phyloP scores from a whole-genome alignment of 2,888 invertebrate species.

The Venusia cambrica region DNA sequence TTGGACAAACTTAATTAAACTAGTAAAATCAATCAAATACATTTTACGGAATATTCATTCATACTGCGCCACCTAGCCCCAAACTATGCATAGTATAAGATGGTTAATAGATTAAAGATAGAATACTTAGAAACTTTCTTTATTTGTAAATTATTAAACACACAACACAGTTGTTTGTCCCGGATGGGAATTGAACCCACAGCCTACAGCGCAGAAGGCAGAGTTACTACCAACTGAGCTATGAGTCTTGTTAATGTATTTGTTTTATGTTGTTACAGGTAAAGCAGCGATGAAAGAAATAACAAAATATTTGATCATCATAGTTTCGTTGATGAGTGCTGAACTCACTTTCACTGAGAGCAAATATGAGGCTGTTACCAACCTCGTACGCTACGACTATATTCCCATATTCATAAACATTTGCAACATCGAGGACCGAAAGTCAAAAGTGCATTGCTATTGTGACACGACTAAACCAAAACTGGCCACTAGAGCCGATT shows the following conservation, averaged over 20 bases:
- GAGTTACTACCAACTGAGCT: too few relatives aligned
- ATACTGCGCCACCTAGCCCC: too few relatives aligned
- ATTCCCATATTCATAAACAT: slow-evolving; percentile 66
- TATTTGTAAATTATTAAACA: too few relatives aligned
- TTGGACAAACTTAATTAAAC: too few relatives aligned
- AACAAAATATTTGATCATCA: slow-evolving; percentile 62
- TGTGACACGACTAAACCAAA: slow-evolving; percentile 70
- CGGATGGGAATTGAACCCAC: too few relatives aligned
- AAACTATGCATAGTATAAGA: too few relatives aligned
- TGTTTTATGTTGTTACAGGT: slow-evolving; percentile 31
- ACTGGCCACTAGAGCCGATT: slow-evolving; percentile 85
- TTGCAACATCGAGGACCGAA: slow-evolving; percentile 67
- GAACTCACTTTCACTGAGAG: slow-evolving; percentile 64
- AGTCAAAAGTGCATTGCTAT: slow-evolving; percentile 74
- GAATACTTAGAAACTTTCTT: too few relatives aligned
- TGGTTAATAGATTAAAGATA: too few relatives aligned
- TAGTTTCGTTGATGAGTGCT: slow-evolving; percentile 65
- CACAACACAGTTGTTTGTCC: too few relatives aligned
- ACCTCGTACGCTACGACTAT: slow-evolving; percentile 59
- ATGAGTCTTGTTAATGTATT: slow-evolving; percentile 5
- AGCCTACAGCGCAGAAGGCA: too few relatives aligned
- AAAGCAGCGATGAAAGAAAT: slow-evolving; percentile 53
- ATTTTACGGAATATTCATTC: too few relatives aligned
- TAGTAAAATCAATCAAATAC: too few relatives aligned
- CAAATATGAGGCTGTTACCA: slow-evolving; percentile 61